Conservation (phyloP, 2,113 vertebrate genomes). For the Chloebia gouldiae region DNA sequence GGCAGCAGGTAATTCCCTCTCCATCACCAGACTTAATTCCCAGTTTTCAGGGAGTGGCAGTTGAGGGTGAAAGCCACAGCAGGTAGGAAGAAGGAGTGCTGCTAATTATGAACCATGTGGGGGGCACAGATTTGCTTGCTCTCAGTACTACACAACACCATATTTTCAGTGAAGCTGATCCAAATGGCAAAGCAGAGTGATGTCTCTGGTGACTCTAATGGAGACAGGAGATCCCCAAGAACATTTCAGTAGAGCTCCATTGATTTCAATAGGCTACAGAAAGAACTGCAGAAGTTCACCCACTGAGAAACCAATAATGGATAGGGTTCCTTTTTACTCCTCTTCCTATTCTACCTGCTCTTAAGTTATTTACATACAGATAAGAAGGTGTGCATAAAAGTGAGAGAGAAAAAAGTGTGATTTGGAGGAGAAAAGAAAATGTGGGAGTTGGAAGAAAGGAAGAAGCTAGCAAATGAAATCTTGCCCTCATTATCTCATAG, state of each 20-base stretch:
- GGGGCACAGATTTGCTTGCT: not conserved
- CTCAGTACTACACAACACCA: not conserved
- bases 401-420: not conserved
- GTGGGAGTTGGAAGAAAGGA: not conserved
- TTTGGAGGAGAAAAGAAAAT: not conserved
- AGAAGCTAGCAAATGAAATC: constrained; percentile 24
- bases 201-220: not conserved
- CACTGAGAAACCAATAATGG: not conserved
- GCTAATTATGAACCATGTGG: not conserved
- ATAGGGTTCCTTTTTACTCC: not conserved
- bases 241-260: not conserved
- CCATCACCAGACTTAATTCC: not conserved
- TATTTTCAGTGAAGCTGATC: not conserved
- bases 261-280: not conserved
- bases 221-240: not conserved
- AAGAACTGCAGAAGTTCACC: not conserved
- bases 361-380: not conserved
- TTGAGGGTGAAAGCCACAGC: not conserved
- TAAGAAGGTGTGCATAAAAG: not conserved
- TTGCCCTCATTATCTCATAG: constrained; percentile 26
- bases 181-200: not conserved
- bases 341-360: not conserved
- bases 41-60: not conserved
- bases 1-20: not conserved
- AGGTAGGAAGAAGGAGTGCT: not conserved